These are phyloP conservation scores for Coilia nasus DNA, from an alignment of 2,797 vertebrate genomes.

Conservation along the genomic window DNA sequence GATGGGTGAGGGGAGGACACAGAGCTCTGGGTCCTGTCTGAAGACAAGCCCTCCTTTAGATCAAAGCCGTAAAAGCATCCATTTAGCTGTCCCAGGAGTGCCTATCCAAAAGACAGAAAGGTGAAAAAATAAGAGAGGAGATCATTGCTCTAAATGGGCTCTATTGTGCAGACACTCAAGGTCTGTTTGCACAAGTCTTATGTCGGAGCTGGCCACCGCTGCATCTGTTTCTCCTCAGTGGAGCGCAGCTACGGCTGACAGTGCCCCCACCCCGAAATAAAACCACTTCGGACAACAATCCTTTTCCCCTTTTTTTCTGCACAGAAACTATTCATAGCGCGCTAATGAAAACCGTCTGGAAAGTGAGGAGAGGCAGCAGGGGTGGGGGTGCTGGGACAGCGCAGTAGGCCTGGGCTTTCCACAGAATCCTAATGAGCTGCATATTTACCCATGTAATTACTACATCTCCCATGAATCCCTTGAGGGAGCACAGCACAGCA, in stretches of 20 bases:
- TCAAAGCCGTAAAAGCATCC: slow-evolving; percentile 60
- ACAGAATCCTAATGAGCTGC: slow-evolving; percentile 63
- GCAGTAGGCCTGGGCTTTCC: slow-evolving; percentile 55
- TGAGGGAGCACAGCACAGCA: slow-evolving; percentile 41
- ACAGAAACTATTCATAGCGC: slow-evolving; percentile 60
- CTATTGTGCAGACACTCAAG: slow-evolving; percentile 66
- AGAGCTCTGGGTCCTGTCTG: slow-evolving; percentile 48
- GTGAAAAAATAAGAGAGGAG: slow-evolving; percentile 42
- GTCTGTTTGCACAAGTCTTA: slow-evolving; percentile 62
- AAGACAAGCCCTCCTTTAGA: slow-evolving; percentile 54
- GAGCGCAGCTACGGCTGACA: slow-evolving; percentile 54
- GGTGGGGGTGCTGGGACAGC: background rate
- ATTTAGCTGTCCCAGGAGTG: slow-evolving; percentile 57
- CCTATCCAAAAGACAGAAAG: slow-evolving; percentile 54
- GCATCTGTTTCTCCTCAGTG: slow-evolving; percentile 73
- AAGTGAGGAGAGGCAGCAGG: slow-evolving; percentile 33
- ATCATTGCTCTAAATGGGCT: slow-evolving; percentile 65
- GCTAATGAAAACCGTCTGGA: slow-evolving; percentile 71
- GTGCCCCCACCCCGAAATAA: slow-evolving; percentile 48
- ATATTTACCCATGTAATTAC: slow-evolving; percentile 72
- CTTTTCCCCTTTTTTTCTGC: slow-evolving; percentile 55
- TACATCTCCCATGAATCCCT: slow-evolving; percentile 63
- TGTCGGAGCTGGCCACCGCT: slow-evolving; percentile 56
- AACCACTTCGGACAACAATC: slow-evolving; percentile 48
- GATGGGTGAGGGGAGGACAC: slow-evolving; percentile 26